These are phyloP conservation scores for Prietella phreatophila DNA, from an alignment of 2,113 vertebrate genomes.

Conservation along the genomic window DNA sequence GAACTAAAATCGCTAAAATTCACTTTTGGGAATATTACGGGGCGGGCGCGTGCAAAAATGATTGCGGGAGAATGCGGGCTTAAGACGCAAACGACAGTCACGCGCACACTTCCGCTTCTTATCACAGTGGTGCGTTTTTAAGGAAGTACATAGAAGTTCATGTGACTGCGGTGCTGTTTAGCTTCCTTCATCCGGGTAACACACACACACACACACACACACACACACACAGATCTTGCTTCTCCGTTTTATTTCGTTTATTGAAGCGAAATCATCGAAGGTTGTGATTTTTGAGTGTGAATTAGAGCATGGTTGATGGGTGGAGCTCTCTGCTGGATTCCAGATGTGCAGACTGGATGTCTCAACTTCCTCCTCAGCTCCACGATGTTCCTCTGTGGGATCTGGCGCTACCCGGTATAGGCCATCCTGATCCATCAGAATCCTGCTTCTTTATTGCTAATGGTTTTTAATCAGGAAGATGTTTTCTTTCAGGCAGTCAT, in stretches of 20 bases:
- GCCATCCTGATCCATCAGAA: background rate
- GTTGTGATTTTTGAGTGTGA: background rate
- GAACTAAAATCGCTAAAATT: background rate
- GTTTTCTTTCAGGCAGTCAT: slow-evolving; percentile 55
- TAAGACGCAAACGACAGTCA: background rate
- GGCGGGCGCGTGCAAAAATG: background rate
- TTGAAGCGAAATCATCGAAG: too few species aligned
- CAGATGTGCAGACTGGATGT: slow-evolving; percentile 58
- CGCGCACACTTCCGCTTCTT: background rate
- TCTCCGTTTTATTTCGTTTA: too few species aligned
- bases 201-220: background rate
- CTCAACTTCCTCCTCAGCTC: slow-evolving; percentile 46
- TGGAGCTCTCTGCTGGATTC: background rate
- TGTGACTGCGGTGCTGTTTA: background rate
- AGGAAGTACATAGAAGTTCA: background rate
- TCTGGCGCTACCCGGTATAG: slow-evolving; percentile 58
- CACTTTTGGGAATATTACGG: background rate
- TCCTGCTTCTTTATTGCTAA: background rate
- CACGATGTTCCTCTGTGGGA: slow-evolving; percentile 47
- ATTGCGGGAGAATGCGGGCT: background rate
- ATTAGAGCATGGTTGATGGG: slow-evolving; percentile 15
- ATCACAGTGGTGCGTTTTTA: background rate
- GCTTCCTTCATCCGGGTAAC: background rate
- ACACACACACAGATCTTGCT: background rate
- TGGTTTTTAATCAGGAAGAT: background rate